A percentile compares a stretch with the other conserved stretches of the same genome.
phyloP scores from a whole-genome alignment of 2,113 vertebrate species.

The Protobothrops mucrosquamatus region DNA sequence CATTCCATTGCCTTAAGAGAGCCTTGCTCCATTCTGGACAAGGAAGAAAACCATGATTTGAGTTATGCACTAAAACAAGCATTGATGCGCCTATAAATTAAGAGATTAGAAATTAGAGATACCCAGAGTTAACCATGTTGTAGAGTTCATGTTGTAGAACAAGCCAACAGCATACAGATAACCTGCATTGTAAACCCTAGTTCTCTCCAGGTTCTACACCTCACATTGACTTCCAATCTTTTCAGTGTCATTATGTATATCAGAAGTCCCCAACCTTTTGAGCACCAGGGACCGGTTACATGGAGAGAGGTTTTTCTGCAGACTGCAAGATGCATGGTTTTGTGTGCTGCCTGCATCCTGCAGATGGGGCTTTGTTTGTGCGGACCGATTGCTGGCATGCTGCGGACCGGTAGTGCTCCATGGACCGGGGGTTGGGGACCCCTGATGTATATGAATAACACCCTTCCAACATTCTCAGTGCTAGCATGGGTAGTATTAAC shows the following conservation, averaged over 20 bases:
- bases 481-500: neutral
- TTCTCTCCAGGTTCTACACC: neutral
- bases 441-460: neutral
- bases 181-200: neutral
- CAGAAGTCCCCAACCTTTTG: too few relatives aligned
- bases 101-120: neutral
- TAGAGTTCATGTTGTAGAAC: neutral
- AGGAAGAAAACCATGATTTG: neutral
- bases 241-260: neutral
- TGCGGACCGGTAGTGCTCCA: too few relatives aligned
- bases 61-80: neutral
- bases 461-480: neutral
- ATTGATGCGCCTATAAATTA: neutral
- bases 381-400: too few relatives aligned
- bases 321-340: too few relatives aligned
- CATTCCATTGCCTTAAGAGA: neutral
- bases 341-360: too few relatives aligned
- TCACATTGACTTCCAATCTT: neutral
- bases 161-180: neutral
- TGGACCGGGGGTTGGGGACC: too few relatives aligned
- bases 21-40: neutral
- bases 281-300: too few relatives aligned
- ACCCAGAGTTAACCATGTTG: neutral
- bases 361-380: too few relatives aligned
- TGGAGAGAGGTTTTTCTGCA: too few relatives aligned